Percentiles rank a stretch among this genome's conserved stretches.
Conservation (phyloP, 2,888 invertebrate species). For the Argyra leucocephala region DNA sequence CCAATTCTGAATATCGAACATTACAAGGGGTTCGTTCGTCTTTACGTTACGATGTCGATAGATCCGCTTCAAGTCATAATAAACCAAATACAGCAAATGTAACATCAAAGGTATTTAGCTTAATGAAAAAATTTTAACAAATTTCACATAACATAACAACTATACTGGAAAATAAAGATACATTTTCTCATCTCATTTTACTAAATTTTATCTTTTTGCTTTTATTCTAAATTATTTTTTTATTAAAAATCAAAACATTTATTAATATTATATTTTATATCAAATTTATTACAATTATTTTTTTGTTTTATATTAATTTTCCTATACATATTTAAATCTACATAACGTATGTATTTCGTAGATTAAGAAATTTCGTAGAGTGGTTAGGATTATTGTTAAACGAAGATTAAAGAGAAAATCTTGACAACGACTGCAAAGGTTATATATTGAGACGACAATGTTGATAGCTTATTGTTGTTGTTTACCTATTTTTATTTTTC, state of each 20-base stretch:
- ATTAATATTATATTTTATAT: not conserved
- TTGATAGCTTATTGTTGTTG: too few species aligned
- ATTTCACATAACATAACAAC: not conserved
- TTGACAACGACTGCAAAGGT: constrained; percentile 15
- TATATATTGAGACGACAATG: too few species aligned
- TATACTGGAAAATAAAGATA: too few species aligned
- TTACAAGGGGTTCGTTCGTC: constrained; percentile 58
- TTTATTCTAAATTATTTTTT: not conserved
- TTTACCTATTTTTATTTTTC: too few species aligned
- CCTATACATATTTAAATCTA: too few species aligned
- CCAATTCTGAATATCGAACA: constrained; percentile 69
- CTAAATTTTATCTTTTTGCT: not conserved
- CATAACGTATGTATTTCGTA: constrained; percentile 16
- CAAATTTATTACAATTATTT: constrained; percentile 10
- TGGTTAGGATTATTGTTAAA: constrained; percentile 20
- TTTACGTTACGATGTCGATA: constrained; percentile 41
- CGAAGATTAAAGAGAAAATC: constrained; percentile 22
- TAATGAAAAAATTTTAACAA: not conserved
- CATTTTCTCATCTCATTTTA: too few species aligned
- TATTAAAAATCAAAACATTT: not conserved
- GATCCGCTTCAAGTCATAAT: constrained; percentile 15
- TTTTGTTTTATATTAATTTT: constrained; percentile 16
- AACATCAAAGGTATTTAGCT: not conserved
- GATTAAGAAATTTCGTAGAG: constrained; percentile 22
- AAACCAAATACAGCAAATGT: not conserved